Evolutionary conservation across 2,888 invertebrate genomes (phyloP).

Genomic region (Dasysyrphus albostriatus): DNA sequence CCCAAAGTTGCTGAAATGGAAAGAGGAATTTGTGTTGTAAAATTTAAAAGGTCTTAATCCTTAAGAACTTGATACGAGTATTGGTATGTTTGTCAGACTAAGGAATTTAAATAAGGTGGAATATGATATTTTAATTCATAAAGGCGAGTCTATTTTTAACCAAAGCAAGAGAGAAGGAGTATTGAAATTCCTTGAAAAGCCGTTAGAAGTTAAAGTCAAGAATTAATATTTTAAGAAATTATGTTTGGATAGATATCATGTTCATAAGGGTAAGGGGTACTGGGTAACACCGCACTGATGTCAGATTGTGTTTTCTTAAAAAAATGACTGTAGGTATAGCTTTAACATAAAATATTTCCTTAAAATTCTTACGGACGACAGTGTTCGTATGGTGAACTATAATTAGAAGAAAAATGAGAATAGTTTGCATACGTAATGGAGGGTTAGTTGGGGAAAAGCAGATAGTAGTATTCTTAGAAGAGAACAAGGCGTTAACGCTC

Average conservation of each 20-base stretch:
- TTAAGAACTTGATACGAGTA: background rate
- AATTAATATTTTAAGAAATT: background rate
- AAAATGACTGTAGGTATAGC: no score
- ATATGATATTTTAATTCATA: slow-evolving; percentile 30
- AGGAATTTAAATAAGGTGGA: slow-evolving; percentile 1
- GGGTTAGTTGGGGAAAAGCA: no score
- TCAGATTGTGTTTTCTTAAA: no score
- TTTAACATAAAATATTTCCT: no score
- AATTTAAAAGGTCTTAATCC: background rate
- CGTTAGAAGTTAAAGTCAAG: background rate
- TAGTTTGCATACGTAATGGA: no score
- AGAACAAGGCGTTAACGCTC: no score
- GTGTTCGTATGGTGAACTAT: no score
- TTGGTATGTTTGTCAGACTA: background rate
- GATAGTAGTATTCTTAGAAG: no score
- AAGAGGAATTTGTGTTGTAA: background rate
- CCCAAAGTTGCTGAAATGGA: slow-evolving; percentile 93
- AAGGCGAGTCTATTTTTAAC: slow-evolving; percentile 22
- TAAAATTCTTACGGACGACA: no score
- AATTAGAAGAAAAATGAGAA: no score
- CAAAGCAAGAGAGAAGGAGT: background rate
- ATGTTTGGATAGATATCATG: background rate
- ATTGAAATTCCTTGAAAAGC: background rate
- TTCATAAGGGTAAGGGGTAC: background rate
- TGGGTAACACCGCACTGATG: no score